phyloP scores from a whole-genome alignment of 2,888 invertebrate genomes.

The Aphidoletes aphidimyza region DNA sequence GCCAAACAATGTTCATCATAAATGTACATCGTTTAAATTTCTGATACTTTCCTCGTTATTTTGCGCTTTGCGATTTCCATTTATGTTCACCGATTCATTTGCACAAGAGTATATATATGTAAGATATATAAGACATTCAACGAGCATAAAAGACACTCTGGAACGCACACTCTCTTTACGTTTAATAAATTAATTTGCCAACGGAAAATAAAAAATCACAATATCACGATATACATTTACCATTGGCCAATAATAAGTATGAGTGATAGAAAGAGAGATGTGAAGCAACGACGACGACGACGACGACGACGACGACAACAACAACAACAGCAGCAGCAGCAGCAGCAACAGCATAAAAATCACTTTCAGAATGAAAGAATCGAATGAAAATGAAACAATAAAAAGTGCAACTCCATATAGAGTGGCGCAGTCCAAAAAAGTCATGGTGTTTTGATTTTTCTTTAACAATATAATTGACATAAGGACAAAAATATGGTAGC shows the following conservation, averaged over 20 bases:
- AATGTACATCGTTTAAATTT: slow-evolving; percentile 49
- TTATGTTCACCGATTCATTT: slow-evolving; percentile 50
- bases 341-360: neutral
- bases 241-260: too few species aligned
- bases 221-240: too few species aligned
- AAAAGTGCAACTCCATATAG: slow-evolving; percentile 21
- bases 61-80: slow-evolving; percentile 30
- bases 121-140: slow-evolving; percentile 18
- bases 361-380: slow-evolving; percentile 30
- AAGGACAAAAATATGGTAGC: slow-evolving; percentile 46
- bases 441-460: slow-evolving; percentile 49
- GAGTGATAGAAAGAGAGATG: neutral
- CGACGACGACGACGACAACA: neutral
- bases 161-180: slow-evolving; percentile 1
- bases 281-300: neutral
- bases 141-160: neutral
- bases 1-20: slow-evolving; percentile 46
- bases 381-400: neutral
- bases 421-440: slow-evolving; percentile 18
- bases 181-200: slow-evolving; percentile 49
- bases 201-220: neutral
- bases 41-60: slow-evolving; percentile 49
- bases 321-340: neutral
- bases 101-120: neutral
- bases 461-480: slow-evolving; percentile 54